Evolutionary conservation across 2,113 vertebrate species (phyloP), one percentile per base, ranked within the genome.

Genomic region (Lampris incognitus): DNA sequence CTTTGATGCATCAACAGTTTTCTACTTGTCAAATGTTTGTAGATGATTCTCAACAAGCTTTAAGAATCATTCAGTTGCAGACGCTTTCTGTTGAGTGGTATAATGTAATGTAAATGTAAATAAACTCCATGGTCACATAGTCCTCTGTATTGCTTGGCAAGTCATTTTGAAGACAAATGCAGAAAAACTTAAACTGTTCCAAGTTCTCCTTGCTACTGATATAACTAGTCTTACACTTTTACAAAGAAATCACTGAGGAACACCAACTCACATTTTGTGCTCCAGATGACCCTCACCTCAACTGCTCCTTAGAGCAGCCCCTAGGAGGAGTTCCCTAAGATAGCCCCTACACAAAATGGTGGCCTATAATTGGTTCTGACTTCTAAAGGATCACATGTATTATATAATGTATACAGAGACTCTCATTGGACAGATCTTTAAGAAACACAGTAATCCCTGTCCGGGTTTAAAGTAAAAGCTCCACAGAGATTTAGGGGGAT

Each of bases 371-470:
- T 81, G 76, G 67, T 46, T 83, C 75, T 78, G 65, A 64, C 57
- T 54, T 44, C 66, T 70, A 74, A 85, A 86, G 86, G 85, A 88
- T 87, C 74, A 74, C 69, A 84, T 85, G 13, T 74, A 57, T 93
- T 92, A 88, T 80, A 80, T 91, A 93, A 93, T 84, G 64, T 65
- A 69, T 58, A 76, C 62, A 81, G 59, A 85, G 76, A 69, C 40
- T 72, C 50, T 69, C 80, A 74, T 79, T 70, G 66, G 52, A 87
- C 63, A 72, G 64, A 80, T 82, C 70, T 85, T 83, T 76, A 86
- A 84, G 72, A 65, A 64, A 73, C 73, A 70, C 44, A 10, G 69
- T 93, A 91, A 93, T 93, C 88, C 84, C 65, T 69, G 76, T 89
- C 87, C 66, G 79, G 81, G 90, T 88, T 92, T 87, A 90, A 72